Base-by-base conservation (phyloP, 1,140 invertebrate species). In the Euwallacea similis region DNA sequence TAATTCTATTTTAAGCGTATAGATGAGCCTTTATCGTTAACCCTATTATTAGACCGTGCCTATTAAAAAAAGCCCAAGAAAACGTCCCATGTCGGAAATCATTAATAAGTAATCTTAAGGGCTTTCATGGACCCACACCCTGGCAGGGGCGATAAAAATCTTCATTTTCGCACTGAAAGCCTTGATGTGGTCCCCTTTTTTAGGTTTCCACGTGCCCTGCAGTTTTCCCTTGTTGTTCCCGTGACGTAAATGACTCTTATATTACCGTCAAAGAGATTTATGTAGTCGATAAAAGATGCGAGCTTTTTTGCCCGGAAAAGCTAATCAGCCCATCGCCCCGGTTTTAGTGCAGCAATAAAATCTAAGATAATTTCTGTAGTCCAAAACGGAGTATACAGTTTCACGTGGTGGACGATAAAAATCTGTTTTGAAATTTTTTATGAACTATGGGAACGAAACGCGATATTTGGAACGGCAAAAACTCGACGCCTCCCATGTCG, bases 401-500 rank as follows among this genome's bases (percentile, higher is more conserved):
- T 50, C 46, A 13, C 6, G 13, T 13, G 2, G 46, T 10, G 46
- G 9, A 11, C 46, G 56, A 59, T 59, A 10, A 59, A 59, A 59
- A 59, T 59, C 56, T 59, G 56, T 7, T 59, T 41, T 10, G 16
- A 56, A 56, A 8, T 56, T 56, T 59, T 59, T 33, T 59, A 59
- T 59, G 33, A 41, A 7, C 42, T 59, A 13, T 59, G 56, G 56
- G 56, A 59, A 59, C 33, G 56, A 59, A 59, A 59, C 9, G 11
- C 16, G 56, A 59, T 59, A 59, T 59, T 41, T 41, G 10, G 56
- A 41, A 42, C 56, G 46, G 33, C 41, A 64, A 62, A 64, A 64
- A 53, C 16, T 21, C 44, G 62, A 44, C 62, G 62, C 62, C 62
- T 64, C 62, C 62, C 62, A 64, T 64, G 62, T 53, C 62, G 44